These are phyloP conservation scores for Thamnaconus septentrionalis DNA, from an alignment of 2,113 vertebrate genomes.

Conservation along the genomic window DNA sequence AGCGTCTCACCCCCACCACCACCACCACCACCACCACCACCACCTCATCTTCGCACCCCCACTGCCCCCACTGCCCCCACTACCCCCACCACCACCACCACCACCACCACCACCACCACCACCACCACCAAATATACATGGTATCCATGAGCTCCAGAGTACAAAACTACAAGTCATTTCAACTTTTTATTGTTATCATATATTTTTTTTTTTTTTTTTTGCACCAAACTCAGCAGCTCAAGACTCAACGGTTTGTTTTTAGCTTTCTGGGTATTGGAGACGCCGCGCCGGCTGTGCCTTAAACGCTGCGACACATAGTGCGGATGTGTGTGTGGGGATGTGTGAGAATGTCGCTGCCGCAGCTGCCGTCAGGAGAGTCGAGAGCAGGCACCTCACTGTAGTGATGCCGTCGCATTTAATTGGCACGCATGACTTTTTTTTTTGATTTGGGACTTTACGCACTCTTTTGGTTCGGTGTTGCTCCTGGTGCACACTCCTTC, in stretches of 20 bases:
- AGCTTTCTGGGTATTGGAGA: slow-evolving; percentile 5
- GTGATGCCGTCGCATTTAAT: slow-evolving; percentile 61
- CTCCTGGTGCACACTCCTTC: slow-evolving; percentile 41
- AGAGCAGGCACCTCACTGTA: slow-evolving; percentile 41
- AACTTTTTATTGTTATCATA: too few species aligned
- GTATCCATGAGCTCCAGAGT: slow-evolving; percentile 81
- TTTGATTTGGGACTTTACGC: slow-evolving; percentile 36
- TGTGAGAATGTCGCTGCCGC: slow-evolving; percentile 37
- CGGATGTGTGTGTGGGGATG: slow-evolving; percentile 37
- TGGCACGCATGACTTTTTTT: slow-evolving; percentile 43
- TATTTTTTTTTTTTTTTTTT: not conserved
- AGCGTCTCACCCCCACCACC: not conserved
- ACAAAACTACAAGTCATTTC: not conserved
- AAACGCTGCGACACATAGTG: slow-evolving; percentile 4
- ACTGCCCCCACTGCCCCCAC: too few species aligned
- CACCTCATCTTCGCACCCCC: not conserved
- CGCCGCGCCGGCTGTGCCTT: slow-evolving; percentile 38
- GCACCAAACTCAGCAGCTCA: slow-evolving; percentile 11
- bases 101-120: slow-evolving; percentile 1
- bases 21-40: too few species aligned
- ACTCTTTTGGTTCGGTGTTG: slow-evolving; percentile 31
- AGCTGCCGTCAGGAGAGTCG: slow-evolving; percentile 29
- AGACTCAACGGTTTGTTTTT: slow-evolving; percentile 19
- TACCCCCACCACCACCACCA: slow-evolving; percentile 25
- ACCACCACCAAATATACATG: slow-evolving; percentile 75